A percentile compares a stretch with the other conserved stretches of the same genome.
These are phyloP conservation scores for Pandemis corylana DNA, from an alignment of 2,888 invertebrate species.

Conservation along the genomic window DNA sequence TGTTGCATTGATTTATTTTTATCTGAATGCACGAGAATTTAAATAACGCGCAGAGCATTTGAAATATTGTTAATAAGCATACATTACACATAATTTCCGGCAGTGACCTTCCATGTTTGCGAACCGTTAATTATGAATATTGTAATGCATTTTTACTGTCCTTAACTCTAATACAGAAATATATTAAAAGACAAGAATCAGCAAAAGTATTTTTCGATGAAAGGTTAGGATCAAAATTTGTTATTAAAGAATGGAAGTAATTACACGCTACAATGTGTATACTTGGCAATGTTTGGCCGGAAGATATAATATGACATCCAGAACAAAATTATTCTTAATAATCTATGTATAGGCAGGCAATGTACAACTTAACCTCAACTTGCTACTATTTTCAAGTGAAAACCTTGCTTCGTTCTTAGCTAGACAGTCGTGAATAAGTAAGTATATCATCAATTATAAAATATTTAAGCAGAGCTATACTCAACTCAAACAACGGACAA, in stretches of 20 bases:
- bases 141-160: not conserved
- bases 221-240: not conserved
- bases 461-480: not conserved
- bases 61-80: not conserved
- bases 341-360: not conserved
- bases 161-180: constrained; percentile 12
- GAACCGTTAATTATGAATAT: not conserved
- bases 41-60: not conserved
- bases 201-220: not conserved
- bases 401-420: not conserved
- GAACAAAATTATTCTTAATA: constrained; percentile 9
- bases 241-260: not conserved
- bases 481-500: constrained; percentile 7
- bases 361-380: not conserved
- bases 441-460: not conserved
- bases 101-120: not conserved
- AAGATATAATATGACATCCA: constrained; percentile 1
- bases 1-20: constrained; percentile 52
- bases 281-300: constrained; percentile 33
- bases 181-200: constrained; percentile 9
- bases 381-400: not conserved
- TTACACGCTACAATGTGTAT: constrained; percentile 24
- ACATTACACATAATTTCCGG: not conserved
- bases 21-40: not conserved
- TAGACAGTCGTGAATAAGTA: not conserved